Percentiles rank a stretch among this genome's conserved stretches.
phyloP scores from a whole-genome alignment of 2,797 vertebrate species.

The Spea hammondii region DNA sequence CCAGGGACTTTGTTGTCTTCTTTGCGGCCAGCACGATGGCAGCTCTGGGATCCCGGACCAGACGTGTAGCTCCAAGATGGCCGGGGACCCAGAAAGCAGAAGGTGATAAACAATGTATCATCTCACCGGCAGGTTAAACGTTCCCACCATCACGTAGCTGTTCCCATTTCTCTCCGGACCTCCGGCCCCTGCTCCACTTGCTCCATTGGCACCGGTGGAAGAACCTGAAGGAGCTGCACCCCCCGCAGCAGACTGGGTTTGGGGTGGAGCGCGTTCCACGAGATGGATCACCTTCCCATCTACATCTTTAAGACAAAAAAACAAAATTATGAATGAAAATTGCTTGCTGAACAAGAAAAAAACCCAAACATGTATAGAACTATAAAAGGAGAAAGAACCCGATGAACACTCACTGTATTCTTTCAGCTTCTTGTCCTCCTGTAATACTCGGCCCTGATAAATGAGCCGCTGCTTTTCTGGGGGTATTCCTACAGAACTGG shows the following conservation, averaged over 20 bases:
- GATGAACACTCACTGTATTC: constrained; percentile 82
- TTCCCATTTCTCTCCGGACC: constrained; percentile 88
- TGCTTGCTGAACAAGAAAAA: too few relatives aligned
- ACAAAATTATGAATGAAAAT: too few relatives aligned
- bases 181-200: constrained; percentile 64
- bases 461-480: constrained; percentile 92
- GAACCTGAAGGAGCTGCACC: constrained; percentile 71
- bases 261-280: constrained; percentile 88
- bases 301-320: constrained; percentile 71
- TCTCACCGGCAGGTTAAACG: constrained; percentile 90
- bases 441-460: constrained; percentile 89
- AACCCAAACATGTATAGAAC: neutral
- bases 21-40: constrained; percentile 93
- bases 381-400: too few relatives aligned
- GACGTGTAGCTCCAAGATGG: constrained; percentile 78
- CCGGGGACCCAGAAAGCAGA: constrained; percentile 77
- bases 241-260: constrained; percentile 76
- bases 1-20: constrained; percentile 98
- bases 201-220: constrained; percentile 69
- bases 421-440: constrained; percentile 86
- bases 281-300: constrained; percentile 91
- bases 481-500: constrained; percentile 82
- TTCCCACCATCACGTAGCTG: constrained; percentile 93
- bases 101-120: constrained; percentile 55
- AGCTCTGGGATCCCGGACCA: constrained; percentile 66